Percentiles rank a stretch among this genome's conserved stretches.
phyloP scores from a whole-genome alignment of 1,140 invertebrate genomes.

The Drosophila suzukii region DNA sequence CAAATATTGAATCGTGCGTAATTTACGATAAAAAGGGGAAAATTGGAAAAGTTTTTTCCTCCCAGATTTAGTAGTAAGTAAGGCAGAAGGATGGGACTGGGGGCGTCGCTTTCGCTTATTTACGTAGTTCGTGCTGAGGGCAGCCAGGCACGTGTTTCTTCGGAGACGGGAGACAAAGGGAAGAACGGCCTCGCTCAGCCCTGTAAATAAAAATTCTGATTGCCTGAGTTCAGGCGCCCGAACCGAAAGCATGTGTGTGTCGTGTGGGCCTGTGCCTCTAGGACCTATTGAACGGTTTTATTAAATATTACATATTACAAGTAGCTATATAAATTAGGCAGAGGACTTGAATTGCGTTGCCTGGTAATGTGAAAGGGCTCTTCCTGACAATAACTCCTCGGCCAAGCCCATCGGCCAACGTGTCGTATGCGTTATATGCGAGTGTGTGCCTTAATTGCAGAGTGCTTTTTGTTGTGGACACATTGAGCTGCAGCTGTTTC shows the following conservation, averaged over 20 bases:
- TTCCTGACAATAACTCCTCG: constrained; percentile 2
- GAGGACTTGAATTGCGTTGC: constrained; percentile 30
- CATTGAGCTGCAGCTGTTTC: constrained; percentile 56
- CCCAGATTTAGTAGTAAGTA: constrained; percentile 31
- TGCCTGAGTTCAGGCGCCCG: constrained; percentile 57
- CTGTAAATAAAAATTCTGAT: constrained; percentile 80
- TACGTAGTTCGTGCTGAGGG: constrained; percentile 74
- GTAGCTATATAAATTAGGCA: constrained; percentile 68
- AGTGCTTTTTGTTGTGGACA: constrained; percentile 33
- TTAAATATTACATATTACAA: constrained; percentile 76
- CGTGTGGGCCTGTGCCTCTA: constrained; percentile 1
- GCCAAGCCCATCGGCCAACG: constrained; percentile 12
- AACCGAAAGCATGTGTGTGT: constrained; percentile 1
- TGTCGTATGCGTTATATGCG: constrained; percentile 53
- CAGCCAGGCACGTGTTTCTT: constrained; percentile 55
- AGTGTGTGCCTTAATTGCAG: constrained; percentile 74
- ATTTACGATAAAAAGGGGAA: constrained; percentile 84
- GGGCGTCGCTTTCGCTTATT: constrained; percentile 61
- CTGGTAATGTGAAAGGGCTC: constrained; percentile 20
- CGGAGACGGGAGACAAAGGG: background rate
- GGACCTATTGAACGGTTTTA: constrained; percentile 59
- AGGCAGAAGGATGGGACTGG: background rate
- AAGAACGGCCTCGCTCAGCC: background rate
- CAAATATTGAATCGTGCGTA: constrained; percentile 83
- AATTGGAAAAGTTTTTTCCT: constrained; percentile 81